Evolutionary conservation across 92 coral and sea anemone species (phyloP), one percentile per base, ranked within the genome.

Genomic region (Zoanthus sansibaricus): DNA sequence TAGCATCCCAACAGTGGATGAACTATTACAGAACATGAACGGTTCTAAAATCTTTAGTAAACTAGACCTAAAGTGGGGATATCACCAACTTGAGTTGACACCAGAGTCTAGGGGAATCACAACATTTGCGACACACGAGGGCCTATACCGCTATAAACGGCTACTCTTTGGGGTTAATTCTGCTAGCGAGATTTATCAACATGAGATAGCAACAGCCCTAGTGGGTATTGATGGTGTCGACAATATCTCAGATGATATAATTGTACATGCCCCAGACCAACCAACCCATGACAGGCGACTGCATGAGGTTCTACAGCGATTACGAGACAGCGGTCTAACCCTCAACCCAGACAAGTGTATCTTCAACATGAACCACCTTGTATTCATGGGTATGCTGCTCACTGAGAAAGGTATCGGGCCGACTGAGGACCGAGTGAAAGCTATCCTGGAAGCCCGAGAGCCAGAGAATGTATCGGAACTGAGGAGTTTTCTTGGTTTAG

Each of bases 201-300:
- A 82, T 6, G 77, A 67, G 15, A 79, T 55, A n/a, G 83, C 69
- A 51, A 55, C 64, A 54, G 54, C 76, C n/a, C 44, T 85, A 58
- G 83, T 52, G 30, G 89, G 52, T 7, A 76, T 59, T 46, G 48
- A 75, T 1, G 83, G 83, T 44, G 69, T 76, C 3, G 58, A 86
- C 15, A 86, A 86, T 62, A 86, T 86, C 21, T 72, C 83, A 67
- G 89, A 86, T 55, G 83, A 86, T 62, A 86, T 76, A 8, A 51
- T 76, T 33, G 42, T 37, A 4, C 79, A 75, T 58, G 83, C 62
- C 37, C 67, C 51, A 72, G 79, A 71, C 44, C 46, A 82, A 56
- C 47, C 46, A 75, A 82, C 47, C 1, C 61, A 85, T 55, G 82
- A 74, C 74, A 69, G 83, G 46, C 82, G 54, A 25, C 48, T 85